These are phyloP conservation scores for Coronaproctus castanopsis DNA, from an alignment of 2,888 invertebrate genomes.

Conservation along the genomic window DNA sequence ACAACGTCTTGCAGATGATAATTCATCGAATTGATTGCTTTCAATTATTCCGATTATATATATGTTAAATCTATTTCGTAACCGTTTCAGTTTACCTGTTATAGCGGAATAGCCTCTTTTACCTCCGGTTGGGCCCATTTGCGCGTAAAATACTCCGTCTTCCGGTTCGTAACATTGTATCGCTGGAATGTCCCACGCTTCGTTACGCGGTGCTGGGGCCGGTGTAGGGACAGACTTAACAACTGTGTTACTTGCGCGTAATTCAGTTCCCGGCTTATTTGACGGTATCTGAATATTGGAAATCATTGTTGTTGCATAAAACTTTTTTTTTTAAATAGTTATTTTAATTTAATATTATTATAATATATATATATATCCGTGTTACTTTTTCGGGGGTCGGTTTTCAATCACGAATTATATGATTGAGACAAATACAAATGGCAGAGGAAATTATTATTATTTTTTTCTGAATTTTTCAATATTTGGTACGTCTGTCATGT, in stretches of 20 bases:
- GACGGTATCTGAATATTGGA: no score
- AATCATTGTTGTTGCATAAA: no score
- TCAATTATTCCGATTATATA: background rate
- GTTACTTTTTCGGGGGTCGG: no score
- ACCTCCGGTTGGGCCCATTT: constrained; percentile 83
- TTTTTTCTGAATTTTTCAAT: no score
- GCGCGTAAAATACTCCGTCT: constrained; percentile 77
- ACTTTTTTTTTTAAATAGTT: no score
- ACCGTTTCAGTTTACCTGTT: constrained; percentile 48
- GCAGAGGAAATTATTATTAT: no score
- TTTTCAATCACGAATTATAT: no score
- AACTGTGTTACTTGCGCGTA: background rate
- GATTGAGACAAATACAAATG: no score
- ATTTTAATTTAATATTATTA: no score
- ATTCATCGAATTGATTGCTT: background rate
- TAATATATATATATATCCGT: no score
- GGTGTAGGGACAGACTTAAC: constrained; percentile 28
- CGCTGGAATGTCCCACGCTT: constrained; percentile 70
- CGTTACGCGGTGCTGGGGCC: constrained; percentile 24
- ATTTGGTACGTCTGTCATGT: no score
- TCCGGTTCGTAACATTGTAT: constrained; percentile 76
- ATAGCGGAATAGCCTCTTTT: constrained; percentile 75
- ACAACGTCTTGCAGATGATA: background rate
- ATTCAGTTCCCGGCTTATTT: background rate
- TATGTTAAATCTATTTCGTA: background rate